These are phyloP conservation scores for Nycticorax nycticorax DNA, from an alignment of 2,113 vertebrate genomes.

Conservation along the genomic window DNA sequence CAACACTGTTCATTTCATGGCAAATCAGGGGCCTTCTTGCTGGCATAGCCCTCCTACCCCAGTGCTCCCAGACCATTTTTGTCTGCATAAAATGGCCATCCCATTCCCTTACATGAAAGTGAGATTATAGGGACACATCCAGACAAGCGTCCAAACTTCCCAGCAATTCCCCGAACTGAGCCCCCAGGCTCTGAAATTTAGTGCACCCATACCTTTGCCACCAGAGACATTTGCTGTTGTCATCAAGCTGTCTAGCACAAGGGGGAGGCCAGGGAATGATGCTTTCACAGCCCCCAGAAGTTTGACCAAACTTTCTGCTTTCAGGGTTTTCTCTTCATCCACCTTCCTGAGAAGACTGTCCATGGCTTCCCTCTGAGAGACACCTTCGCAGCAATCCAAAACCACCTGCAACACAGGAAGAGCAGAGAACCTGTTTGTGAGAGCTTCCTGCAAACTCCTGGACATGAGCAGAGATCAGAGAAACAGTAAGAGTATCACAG, in stretches of 20 bases:
- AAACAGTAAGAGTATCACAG: background rate
- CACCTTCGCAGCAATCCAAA: slow-evolving; percentile 76
- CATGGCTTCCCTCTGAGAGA: slow-evolving; percentile 60
- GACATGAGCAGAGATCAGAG: background rate
- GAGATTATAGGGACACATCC: background rate
- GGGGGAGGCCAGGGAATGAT: slow-evolving; percentile 62
- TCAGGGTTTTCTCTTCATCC: slow-evolving; percentile 72
- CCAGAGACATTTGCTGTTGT: background rate
- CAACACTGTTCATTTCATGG: background rate
- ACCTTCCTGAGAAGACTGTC: slow-evolving; percentile 73
- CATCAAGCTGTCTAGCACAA: slow-evolving; percentile 68
- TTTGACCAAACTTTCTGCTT: slow-evolving; percentile 71
- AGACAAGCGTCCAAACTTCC: background rate
- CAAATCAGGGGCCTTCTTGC: background rate
- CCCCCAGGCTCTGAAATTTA: background rate
- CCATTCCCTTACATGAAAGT: background rate
- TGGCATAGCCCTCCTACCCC: background rate
- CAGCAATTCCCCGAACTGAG: background rate
- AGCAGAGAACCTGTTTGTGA: background rate
- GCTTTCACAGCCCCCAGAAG: slow-evolving; percentile 73
- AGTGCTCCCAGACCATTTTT: background rate
- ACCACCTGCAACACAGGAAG: slow-evolving; percentile 72
- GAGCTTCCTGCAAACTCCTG: background rate
- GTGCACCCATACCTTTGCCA: slow-evolving; percentile 40
- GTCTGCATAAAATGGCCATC: background rate